Evolutionary conservation across 1,140 invertebrate species (phyloP).

Genomic region (Euborellia annulipes): DNA sequence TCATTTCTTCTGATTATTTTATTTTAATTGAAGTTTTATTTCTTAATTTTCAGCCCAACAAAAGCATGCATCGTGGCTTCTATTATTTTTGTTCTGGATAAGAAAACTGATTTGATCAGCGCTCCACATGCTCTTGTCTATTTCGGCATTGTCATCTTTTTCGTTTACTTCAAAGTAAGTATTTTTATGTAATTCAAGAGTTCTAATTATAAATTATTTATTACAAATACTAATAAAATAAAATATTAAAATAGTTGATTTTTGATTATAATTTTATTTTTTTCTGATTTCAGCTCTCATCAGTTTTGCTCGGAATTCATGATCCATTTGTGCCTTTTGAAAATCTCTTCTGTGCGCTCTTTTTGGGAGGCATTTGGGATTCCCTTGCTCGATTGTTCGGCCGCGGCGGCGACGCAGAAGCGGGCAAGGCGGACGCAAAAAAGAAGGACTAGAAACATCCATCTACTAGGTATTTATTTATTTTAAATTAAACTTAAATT

Average conservation of each 20-base stretch:
- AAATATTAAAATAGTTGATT: no score
- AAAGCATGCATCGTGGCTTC: slow-evolving; percentile 93
- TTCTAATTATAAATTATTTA: neutral
- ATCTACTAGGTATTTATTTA: no score
- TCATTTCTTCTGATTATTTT: no score
- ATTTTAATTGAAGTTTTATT: slow-evolving; percentile 6
- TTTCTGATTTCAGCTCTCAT: slow-evolving; percentile 54
- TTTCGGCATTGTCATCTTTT: slow-evolving; percentile 97
- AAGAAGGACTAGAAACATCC: slow-evolving; percentile 49
- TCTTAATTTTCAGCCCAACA: slow-evolving; percentile 59
- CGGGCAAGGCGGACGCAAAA: slow-evolving; percentile 56
- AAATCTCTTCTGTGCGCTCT: slow-evolving; percentile 92
- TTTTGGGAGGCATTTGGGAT: slow-evolving; percentile 97
- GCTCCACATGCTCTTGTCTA: slow-evolving; percentile 93
- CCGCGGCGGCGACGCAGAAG: slow-evolving; percentile 58
- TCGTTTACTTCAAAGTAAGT: slow-evolving; percentile 90
- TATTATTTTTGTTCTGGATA: slow-evolving; percentile 90
- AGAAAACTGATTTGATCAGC: slow-evolving; percentile 89
- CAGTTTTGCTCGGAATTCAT: slow-evolving; percentile 88
- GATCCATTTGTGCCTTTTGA: slow-evolving; percentile 98
- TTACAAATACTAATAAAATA: neutral
- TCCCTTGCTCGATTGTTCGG: slow-evolving; percentile 72
- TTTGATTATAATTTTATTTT: neutral
- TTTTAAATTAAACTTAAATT: no score
- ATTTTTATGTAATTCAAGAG: no score